phyloP scores from a whole-genome alignment of 2,888 invertebrate species.

The Tenthredo mesomela region DNA sequence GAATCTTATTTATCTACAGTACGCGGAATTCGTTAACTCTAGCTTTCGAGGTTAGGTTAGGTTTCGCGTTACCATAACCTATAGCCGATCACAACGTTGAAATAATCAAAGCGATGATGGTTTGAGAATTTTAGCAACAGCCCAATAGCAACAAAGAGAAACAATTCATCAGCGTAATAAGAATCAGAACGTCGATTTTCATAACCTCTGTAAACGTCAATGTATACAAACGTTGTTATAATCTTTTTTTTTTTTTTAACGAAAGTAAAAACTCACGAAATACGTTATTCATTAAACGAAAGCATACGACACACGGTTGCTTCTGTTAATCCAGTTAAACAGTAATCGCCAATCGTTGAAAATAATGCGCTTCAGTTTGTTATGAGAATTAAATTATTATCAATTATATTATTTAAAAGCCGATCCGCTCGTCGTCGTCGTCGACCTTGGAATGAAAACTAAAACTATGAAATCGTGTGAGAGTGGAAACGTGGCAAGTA shows the following conservation, averaged over 20 bases:
- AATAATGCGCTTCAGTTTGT: not conserved
- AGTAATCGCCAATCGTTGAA: not conserved
- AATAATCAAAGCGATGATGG: not conserved
- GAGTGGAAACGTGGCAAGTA: not conserved
- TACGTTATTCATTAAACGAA: not conserved
- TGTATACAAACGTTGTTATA: not conserved
- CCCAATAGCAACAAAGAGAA: not conserved
- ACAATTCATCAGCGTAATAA: not conserved
- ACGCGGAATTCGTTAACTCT: not conserved
- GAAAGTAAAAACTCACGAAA: not conserved
- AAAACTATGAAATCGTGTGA: not conserved
- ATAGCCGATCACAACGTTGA: not conserved
- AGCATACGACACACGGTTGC: not conserved
- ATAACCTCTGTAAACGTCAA: not conserved
- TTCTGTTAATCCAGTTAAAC: not conserved
- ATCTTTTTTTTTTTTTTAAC: not conserved
- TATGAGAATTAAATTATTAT: not conserved
- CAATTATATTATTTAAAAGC: not conserved
- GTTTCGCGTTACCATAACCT: not conserved
- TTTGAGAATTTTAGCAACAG: not conserved
- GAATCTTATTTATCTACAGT: not conserved
- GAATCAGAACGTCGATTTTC: not conserved
- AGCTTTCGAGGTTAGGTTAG: not conserved
- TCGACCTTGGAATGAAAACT: not conserved
- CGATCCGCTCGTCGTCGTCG: not conserved